These are phyloP conservation scores for Corythaeola cristata DNA, from an alignment of 2,113 vertebrate genomes.

Conservation along the genomic window DNA sequence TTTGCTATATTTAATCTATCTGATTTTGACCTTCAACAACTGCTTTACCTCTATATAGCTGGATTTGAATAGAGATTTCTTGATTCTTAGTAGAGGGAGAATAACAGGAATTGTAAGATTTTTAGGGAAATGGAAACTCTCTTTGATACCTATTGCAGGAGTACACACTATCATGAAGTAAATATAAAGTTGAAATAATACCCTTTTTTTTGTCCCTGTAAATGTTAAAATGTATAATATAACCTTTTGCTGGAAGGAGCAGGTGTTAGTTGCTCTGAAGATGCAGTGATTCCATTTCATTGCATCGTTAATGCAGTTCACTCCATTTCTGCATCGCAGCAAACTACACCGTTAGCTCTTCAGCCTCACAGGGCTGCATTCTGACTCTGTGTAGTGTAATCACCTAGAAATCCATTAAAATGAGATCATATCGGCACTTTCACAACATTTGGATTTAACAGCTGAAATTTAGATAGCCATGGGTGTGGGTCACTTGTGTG, in stretches of 20 bases:
- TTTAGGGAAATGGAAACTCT: neutral
- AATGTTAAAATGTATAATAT: neutral
- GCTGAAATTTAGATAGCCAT: neutral
- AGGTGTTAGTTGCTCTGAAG: neutral
- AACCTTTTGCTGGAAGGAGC: neutral
- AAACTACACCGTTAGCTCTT: rapidly evolving
- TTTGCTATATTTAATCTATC: neutral
- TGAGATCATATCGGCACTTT: neutral
- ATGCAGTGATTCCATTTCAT: neutral
- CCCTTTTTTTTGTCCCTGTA: rapidly evolving
- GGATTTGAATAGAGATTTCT: neutral
- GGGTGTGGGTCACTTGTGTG: rapidly evolving
- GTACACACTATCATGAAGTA: neutral
- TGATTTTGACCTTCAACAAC: neutral
- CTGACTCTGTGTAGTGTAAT: neutral
- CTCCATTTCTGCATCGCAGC: neutral
- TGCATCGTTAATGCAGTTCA: neutral
- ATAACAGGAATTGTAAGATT: neutral
- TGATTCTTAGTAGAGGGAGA: neutral
- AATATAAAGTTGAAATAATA: neutral
- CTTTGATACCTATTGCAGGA: neutral
- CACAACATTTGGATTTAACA: neutral
- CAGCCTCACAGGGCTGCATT: neutral
- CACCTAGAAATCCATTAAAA: neutral
- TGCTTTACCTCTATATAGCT: neutral